Evolutionary conservation across 2,888 invertebrate genomes (phyloP), one percentile per base, ranked within the genome.

Genomic region (Elegia similella): DNA sequence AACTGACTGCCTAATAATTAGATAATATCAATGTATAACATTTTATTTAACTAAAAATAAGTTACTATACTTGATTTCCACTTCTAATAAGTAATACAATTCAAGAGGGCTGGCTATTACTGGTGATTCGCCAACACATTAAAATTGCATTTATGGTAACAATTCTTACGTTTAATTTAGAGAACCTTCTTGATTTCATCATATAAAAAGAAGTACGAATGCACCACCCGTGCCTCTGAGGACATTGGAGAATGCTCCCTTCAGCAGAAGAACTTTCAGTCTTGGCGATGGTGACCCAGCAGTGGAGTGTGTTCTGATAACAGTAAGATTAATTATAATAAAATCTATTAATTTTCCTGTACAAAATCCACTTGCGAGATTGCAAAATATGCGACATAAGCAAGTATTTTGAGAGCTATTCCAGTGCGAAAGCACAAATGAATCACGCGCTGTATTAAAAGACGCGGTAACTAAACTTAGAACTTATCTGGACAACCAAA

Each of bases 161-260:
- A 84, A 81, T 83, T 80, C 83, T 85, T 86, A 90, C 73, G 78
- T 80, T 83, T 83, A 66, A 76, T 78, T 93, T 93, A 93, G 70
- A 93, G 84, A 75, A 94, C 75, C 76, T 94, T 94, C 93, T 97
- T 97, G 89, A 98, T 94, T 90, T 96, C 95, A 84, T 98, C 98
- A 81, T 98, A 98, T 77, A 98, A 92, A 73, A n/a, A 98, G 98
- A 75, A 98, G 94, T 70, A 98, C 98, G 75, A 98, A 94, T 73
- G 98, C 98, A 72, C 98, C 98, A 74, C 98, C 98, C 62, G 98
- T 98, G 79, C 98, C 98, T 90, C 98, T 94, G 85, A 98, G 94
- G 57, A 98, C 93, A 89, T 98, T 98, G 78, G 98, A 98, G 93
- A 98, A 95, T 60, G 98, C 98, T 64, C 98, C 99, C 94, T 98